Evolutionary conservation across 2,113 vertebrate species (phyloP).

Genomic region (Myiozetetes cayanensis): DNA sequence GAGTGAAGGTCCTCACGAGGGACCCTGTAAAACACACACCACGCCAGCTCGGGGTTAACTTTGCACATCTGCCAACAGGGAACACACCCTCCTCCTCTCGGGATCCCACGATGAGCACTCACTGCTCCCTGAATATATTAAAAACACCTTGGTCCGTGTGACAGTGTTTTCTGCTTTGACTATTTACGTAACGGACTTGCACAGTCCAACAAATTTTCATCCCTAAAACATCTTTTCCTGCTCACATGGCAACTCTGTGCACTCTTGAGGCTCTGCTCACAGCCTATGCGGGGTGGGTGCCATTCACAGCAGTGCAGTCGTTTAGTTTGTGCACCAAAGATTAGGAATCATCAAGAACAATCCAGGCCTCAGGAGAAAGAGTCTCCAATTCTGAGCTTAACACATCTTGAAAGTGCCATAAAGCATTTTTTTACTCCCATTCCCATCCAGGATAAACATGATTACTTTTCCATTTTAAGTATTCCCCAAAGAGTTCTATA

Average conservation of each 20-base stretch:
- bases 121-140: rapidly evolving
- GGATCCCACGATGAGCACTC: rapidly evolving
- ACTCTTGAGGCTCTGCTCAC: background rate
- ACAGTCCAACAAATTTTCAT: background rate
- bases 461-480: conserved; percentile 15
- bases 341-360: background rate
- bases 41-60: background rate
- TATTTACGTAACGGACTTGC: background rate
- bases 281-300: background rate
- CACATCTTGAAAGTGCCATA: background rate
- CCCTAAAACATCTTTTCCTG: background rate
- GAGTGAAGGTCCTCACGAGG: conserved; percentile 83
- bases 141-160: rapidly evolving
- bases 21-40: conserved; percentile 71
- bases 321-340: background rate
- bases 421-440: background rate
- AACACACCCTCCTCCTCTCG: rapidly evolving
- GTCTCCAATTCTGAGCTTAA: background rate
- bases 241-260: background rate
- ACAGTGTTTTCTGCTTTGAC: background rate
- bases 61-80: rapidly evolving
- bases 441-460: background rate
- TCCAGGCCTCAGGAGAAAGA: background rate
- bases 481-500: conserved; percentile 13
- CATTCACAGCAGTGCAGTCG: background rate